Conservation (phyloP, 2,113 vertebrate genomes). For the Microcebus griseorufus region DNA sequence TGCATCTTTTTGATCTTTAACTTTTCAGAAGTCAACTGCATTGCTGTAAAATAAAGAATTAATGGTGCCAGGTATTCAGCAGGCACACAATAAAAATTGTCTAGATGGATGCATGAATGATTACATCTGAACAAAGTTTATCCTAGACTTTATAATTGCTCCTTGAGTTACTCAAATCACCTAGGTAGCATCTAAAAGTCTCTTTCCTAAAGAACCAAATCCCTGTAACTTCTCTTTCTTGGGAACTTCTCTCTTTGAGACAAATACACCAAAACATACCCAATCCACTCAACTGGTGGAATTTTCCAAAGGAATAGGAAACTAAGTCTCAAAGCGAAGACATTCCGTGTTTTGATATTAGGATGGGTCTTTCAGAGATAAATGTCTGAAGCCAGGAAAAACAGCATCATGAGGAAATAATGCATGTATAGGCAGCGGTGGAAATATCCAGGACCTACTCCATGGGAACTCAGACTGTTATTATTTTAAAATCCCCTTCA, state of each 20-base stretch:
- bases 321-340: conserved; percentile 46
- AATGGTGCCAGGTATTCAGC: neutral
- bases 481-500: neutral
- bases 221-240: neutral
- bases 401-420: conserved; percentile 42
- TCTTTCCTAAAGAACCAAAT: neutral
- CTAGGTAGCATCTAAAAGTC: neutral
- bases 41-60: neutral
- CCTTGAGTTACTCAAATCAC: fast-evolving
- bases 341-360: conserved; percentile 55
- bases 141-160: fast-evolving
- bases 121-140: too few species aligned
- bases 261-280: neutral
- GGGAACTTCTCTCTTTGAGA: conserved; percentile 20
- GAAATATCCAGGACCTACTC: neutral
- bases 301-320: conserved; percentile 71
- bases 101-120: neutral
- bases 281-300: neutral
- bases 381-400: conserved; percentile 68
- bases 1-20: neutral
- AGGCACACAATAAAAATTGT: neutral
- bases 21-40: neutral
- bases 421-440: neutral
- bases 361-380: conserved; percentile 59
- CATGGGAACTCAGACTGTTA: neutral